Evolutionary conservation across 2,797 vertebrate genomes (phyloP).

Genomic region (Hyperoplus lanceolatus): DNA sequence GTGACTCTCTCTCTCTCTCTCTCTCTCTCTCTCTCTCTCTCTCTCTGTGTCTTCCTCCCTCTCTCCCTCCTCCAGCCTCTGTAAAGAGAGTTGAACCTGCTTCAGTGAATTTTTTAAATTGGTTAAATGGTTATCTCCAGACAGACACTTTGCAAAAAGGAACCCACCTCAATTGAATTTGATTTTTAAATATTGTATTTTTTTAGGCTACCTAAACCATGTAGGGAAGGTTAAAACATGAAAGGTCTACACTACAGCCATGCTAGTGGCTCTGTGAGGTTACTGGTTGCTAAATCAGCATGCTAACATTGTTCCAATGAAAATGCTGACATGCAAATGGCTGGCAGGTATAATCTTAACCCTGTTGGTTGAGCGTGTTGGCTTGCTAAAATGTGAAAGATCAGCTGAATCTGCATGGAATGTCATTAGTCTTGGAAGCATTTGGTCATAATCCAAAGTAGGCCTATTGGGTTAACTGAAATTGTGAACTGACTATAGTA

Average conservation of each 20-base stretch:
- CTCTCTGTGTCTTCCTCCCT: constrained; percentile 40
- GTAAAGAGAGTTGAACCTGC: constrained; percentile 61
- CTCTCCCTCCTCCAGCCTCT: constrained; percentile 47
- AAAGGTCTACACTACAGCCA: not conserved
- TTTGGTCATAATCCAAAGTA: too few species aligned
- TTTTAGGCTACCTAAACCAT: too few species aligned
- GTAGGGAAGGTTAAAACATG: too few species aligned
- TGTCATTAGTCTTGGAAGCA: too few species aligned
- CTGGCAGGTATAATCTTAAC: not conserved
- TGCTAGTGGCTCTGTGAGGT: too few species aligned
- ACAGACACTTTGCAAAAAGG: constrained; percentile 43
- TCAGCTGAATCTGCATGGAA: too few species aligned
- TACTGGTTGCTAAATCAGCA: not conserved
- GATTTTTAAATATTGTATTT: constrained; percentile 7
- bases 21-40: constrained; percentile 20
- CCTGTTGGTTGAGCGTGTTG: not conserved
- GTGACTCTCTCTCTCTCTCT: constrained; percentile 31
- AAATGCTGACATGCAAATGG: not conserved
- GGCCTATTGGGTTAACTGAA: not conserved
- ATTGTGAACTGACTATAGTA: not conserved
- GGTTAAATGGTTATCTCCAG: constrained; percentile 72
- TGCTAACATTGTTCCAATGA: too few species aligned
- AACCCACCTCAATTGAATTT: constrained; percentile 40
- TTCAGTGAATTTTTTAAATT: constrained; percentile 68
- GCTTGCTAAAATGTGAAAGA: not conserved